A percentile compares a stretch with the other conserved stretches of the same genome.
These are phyloP conservation scores for Oxycera nigricornis DNA, from an alignment of 2,888 invertebrate genomes.

Conservation along the genomic window DNA sequence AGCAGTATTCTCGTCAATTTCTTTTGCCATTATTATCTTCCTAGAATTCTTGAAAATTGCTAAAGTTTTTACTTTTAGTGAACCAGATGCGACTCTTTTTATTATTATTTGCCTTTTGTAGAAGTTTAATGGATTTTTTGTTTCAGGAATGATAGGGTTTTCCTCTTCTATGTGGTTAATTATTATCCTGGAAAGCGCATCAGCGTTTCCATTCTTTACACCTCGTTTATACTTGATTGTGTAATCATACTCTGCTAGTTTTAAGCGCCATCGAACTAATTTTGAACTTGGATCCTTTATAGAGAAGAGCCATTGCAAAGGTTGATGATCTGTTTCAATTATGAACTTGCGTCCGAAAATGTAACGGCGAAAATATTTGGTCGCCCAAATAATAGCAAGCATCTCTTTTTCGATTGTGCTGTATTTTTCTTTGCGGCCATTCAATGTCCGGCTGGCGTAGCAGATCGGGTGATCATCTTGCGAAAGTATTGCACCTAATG, in stretches of 20 bases:
- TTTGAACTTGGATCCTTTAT: constrained; percentile 57
- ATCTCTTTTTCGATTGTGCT: constrained; percentile 49
- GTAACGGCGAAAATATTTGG: constrained; percentile 55
- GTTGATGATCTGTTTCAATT: constrained; percentile 58
- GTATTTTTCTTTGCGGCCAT: neutral
- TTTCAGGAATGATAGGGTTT: neutral
- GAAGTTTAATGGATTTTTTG: neutral
- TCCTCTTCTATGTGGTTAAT: neutral
- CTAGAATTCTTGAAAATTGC: too few relatives aligned
- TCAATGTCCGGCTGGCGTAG: constrained; percentile 48
- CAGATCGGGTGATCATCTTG: constrained; percentile 52
- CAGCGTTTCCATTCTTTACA: constrained; percentile 42
- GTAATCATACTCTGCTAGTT: constrained; percentile 52
- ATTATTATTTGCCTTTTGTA: neutral
- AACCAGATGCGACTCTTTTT: neutral
- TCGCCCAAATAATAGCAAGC: constrained; percentile 53
- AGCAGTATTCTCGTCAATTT: neutral
- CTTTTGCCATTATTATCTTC: too few relatives aligned
- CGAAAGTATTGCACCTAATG: constrained; percentile 50
- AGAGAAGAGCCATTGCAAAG: constrained; percentile 55
- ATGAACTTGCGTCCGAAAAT: constrained; percentile 55
- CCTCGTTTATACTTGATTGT: constrained; percentile 48
- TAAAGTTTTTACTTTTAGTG: neutral
- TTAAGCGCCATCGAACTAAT: constrained; percentile 55
- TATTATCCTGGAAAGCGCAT: constrained; percentile 11